phyloP scores from a whole-genome alignment of 1,140 invertebrate species.

The Dendroctonus valens region DNA sequence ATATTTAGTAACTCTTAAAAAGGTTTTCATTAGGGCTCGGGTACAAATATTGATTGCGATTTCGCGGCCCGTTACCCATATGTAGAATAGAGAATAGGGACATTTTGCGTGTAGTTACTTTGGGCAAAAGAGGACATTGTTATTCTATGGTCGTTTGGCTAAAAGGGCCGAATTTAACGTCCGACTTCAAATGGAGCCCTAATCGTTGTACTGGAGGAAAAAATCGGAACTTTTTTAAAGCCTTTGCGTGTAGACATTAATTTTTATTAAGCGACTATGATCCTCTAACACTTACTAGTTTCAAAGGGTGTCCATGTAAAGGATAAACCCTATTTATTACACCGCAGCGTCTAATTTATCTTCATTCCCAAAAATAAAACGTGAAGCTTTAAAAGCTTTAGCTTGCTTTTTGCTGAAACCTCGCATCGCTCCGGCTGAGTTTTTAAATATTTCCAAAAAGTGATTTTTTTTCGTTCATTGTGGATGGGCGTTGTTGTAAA shows the following conservation, averaged over 20 bases:
- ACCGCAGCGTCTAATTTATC: not conserved
- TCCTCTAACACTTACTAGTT: too few species aligned
- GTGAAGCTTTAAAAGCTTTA: not conserved
- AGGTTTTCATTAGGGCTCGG: conserved; percentile 26
- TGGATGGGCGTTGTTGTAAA: too few species aligned
- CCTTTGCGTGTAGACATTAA: not conserved
- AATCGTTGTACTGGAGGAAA: too few species aligned
- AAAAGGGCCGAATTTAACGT: too few species aligned
- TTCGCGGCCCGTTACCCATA: conserved; percentile 17
- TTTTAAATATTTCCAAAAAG: too few species aligned
- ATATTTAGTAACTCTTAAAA: conserved; percentile 31
- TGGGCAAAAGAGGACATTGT: too few species aligned
- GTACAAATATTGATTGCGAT: conserved; percentile 21
- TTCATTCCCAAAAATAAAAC: conserved; percentile 3
- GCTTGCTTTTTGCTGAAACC: not conserved
- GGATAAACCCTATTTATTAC: conserved; percentile 1
- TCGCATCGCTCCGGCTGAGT: too few species aligned
- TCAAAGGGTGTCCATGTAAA: not conserved
- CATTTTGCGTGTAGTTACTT: not conserved
- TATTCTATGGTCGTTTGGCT: too few species aligned
- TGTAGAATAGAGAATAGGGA: not conserved
- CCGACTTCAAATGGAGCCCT: too few species aligned
- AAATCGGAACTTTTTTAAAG: not conserved
- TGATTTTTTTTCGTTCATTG: too few species aligned
- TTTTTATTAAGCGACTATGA: not conserved